phyloP scores from a whole-genome alignment of 2,113 vertebrate species.

The Sylvilagus bachmani region DNA sequence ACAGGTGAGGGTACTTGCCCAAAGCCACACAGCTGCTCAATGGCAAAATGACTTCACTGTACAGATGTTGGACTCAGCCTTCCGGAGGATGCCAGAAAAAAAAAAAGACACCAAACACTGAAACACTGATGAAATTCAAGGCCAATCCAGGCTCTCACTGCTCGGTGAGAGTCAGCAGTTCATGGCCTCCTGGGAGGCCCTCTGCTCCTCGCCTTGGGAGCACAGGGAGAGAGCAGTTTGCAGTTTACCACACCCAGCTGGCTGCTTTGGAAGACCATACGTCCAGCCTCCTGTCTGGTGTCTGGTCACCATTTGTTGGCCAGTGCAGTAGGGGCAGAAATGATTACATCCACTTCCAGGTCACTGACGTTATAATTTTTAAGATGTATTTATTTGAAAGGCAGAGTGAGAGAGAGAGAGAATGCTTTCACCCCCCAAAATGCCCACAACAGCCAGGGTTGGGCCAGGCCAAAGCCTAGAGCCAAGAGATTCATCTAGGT shows the following conservation, averaged over 20 bases:
- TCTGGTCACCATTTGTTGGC: not conserved
- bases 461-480: too few species aligned
- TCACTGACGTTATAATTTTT: not conserved
- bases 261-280: not conserved
- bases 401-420: too few species aligned
- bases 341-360: not conserved
- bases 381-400: too few species aligned
- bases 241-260: not conserved
- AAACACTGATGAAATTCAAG: not conserved
- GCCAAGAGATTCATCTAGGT: too few species aligned
- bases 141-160: not conserved
- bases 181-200: not conserved
- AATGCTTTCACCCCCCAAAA: too few species aligned
- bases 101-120: not conserved
- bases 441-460: too few species aligned
- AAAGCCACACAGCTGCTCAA: not conserved
- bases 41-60: not conserved
- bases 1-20: not conserved
- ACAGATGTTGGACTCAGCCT: not conserved
- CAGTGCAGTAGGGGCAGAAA: not conserved
- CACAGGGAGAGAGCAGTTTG: not conserved
- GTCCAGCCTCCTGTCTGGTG: constrained; percentile 14
- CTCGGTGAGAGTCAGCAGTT: not conserved
- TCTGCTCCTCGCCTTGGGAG: not conserved
- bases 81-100: not conserved